phyloP scores from a whole-genome alignment of 1,140 invertebrate species.

The Sinonovacula constricta region DNA sequence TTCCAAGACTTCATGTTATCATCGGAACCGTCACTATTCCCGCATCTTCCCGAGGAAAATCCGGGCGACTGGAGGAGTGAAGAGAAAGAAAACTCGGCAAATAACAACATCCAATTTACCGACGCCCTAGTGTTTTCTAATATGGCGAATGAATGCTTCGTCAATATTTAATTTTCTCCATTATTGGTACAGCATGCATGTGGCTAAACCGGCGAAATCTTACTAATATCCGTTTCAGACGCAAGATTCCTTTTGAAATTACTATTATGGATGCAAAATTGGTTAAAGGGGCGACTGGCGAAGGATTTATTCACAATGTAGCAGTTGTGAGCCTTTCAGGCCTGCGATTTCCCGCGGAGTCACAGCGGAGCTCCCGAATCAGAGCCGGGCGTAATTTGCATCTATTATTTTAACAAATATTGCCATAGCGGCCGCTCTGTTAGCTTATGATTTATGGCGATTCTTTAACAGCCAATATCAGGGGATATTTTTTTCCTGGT shows the following conservation, averaged over 20 bases:
- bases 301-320: slow-evolving; percentile 49
- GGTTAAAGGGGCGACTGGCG: slow-evolving; percentile 15
- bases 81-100: neutral
- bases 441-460: slow-evolving; percentile 45
- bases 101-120: slow-evolving; percentile 18
- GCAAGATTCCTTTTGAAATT: slow-evolving; percentile 42
- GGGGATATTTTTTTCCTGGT: neutral
- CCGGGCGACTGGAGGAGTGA: no score
- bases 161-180: slow-evolving; percentile 53
- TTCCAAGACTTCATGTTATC: no score
- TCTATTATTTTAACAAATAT: slow-evolving; percentile 53
- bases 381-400: slow-evolving; percentile 42
- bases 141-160: slow-evolving; percentile 46
- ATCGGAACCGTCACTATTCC: no score
- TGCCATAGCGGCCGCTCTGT: slow-evolving; percentile 32
- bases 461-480: neutral
- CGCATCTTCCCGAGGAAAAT: no score
- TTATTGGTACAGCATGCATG: slow-evolving; percentile 44
- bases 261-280: slow-evolving; percentile 34
- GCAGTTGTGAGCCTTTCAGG: neutral
- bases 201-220: slow-evolving; percentile 15
- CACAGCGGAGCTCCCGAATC: slow-evolving; percentile 39
- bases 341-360: neutral
- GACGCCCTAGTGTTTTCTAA: slow-evolving; percentile 28
- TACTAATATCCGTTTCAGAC: slow-evolving; percentile 40